Evolutionary conservation across 2,113 vertebrate species (phyloP), one percentile per base, ranked within the genome.

Genomic region (Dipodomys merriami): DNA sequence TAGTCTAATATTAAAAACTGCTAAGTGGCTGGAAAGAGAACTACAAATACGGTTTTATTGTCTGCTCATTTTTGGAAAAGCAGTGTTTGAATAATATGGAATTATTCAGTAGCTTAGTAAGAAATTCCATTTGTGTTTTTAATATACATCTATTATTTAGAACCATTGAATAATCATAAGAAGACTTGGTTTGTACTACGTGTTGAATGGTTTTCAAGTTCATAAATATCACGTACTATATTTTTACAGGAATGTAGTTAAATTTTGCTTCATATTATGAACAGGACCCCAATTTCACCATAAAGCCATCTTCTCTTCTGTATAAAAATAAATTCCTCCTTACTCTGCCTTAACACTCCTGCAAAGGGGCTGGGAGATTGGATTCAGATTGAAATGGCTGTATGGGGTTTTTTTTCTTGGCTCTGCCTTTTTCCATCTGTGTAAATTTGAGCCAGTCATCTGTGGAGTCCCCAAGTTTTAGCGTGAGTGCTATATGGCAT

Each of bases 81-180:
- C 49, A 84, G 20, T 76, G 44, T 95, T 95, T 95, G 74, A 96
- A 60, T 90, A 30, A 83, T 93, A 16, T 53, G 79, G 95, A 95
- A 94, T 96, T 97, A 95, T 44, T 94, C 30, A 96, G 91, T 86
- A 96, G 64, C 86, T 97, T 77, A 27, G 95, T 96, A 94, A 89
- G 2, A 94, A 78, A 87, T 82, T 93, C 96, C 83, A 81, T 74
- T 44, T 84, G 46, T 88, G 18, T 89, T 82, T 94, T 94, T 83
- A 12, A 83, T 90, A 77, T 86, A 68, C 10, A 65, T 69, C 29
- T 65, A 33, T 94, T 78, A 87, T 53, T 96, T 90, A 72, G 72
- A 69, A 69, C 83, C 89, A 33, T 87, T 78, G 74, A 90, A 79
- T 85, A 46, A 57, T 57, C 53, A 65, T 0, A 78, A 85, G 33